Evolutionary conservation across 1,140 invertebrate genomes (phyloP).

Genomic region (Lepidurus arcticus): DNA sequence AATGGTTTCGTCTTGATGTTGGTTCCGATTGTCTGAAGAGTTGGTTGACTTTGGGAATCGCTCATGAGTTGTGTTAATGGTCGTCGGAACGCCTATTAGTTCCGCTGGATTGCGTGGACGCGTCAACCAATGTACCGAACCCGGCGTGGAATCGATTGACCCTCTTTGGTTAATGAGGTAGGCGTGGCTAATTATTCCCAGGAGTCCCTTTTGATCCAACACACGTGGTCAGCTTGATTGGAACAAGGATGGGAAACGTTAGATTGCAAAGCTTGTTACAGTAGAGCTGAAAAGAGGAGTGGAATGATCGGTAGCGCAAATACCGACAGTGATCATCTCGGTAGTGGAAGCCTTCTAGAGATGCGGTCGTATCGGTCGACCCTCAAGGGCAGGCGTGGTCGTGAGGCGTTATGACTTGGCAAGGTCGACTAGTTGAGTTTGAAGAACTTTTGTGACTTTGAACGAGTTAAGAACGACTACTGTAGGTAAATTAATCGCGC

Average conservation of each 20-base stretch:
- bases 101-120: neutral
- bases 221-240: too few relatives aligned
- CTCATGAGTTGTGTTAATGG: neutral
- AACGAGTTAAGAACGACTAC: neutral
- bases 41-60: neutral
- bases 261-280: too few relatives aligned
- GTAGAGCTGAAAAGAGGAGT: too few relatives aligned
- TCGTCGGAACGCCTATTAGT: neutral
- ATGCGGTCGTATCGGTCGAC: constrained; percentile 7
- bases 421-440: neutral
- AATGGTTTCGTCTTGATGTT: neutral
- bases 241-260: too few relatives aligned
- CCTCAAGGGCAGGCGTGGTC: neutral
- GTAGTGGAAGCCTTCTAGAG: neutral
- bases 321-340: too few relatives aligned
- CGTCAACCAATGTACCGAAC: neutral
- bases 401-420: neutral
- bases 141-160: constrained; percentile 1
- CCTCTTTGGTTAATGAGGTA: neutral
- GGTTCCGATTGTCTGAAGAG: neutral
- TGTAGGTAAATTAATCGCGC: too few relatives aligned
- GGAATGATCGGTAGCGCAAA: too few relatives aligned
- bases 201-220: too few relatives aligned
- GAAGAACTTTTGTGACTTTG: neutral
- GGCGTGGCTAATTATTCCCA: neutral